These are phyloP conservation scores for Streblospio benedicti DNA, from an alignment of 1,140 invertebrate genomes.

Conservation along the genomic window DNA sequence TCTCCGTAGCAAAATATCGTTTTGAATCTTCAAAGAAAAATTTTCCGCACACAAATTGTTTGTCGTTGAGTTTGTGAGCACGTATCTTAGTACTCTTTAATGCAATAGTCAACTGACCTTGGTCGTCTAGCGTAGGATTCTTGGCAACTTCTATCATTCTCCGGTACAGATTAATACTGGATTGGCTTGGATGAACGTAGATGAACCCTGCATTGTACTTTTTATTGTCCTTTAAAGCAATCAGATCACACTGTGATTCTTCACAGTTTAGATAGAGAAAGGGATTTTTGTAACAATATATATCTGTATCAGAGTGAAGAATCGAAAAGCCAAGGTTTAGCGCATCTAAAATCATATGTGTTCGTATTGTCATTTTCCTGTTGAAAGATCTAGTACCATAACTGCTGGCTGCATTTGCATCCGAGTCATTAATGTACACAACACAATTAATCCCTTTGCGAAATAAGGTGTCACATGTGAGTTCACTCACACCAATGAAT, in stretches of 20 bases:
- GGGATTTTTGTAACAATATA: slow-evolving; percentile 7
- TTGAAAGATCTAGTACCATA: not conserved
- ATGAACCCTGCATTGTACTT: slow-evolving; percentile 11
- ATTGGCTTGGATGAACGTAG: not conserved
- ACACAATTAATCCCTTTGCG: not conserved
- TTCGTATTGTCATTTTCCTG: slow-evolving; percentile 13
- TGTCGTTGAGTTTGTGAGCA: not conserved
- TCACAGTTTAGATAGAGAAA: not conserved
- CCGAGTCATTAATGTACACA: slow-evolving; percentile 4
- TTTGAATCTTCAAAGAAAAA: slow-evolving; percentile 10
- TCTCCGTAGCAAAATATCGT: slow-evolving; percentile 2
- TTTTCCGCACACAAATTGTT: slow-evolving; percentile 2
- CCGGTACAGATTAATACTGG: slow-evolving; percentile 2
- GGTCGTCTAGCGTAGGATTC: slow-evolving; percentile 11
- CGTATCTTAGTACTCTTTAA: too few relatives aligned
- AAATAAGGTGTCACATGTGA: not conserved
- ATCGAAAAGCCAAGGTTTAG: slow-evolving; percentile 1
- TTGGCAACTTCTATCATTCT: slow-evolving; percentile 2
- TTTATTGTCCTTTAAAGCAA: not conserved
- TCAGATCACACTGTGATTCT: not conserved
- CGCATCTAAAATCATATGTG: slow-evolving; percentile 12
- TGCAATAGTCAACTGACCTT: slow-evolving; percentile 5
- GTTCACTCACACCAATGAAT: not conserved
- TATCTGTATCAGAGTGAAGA: slow-evolving; percentile 12
- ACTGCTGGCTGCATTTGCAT: not conserved